These are phyloP conservation scores for Dicrostonyx torquatus DNA, from an alignment of 2,797 vertebrate species.

Conservation along the genomic window DNA sequence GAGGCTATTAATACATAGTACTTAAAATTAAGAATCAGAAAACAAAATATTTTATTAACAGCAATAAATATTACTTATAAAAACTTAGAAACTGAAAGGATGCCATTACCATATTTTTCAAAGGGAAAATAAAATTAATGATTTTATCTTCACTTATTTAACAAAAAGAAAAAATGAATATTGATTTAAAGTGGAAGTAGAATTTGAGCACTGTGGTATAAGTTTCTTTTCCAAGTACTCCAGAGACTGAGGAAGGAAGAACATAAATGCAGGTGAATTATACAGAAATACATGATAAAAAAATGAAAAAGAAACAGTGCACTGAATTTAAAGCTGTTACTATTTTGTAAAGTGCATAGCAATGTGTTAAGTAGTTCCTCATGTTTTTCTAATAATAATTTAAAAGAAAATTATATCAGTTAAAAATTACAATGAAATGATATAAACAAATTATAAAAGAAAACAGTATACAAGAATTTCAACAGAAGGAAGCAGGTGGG, in stretches of 20 bases:
- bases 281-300: neutral
- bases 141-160: neutral
- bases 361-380: neutral
- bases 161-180: neutral
- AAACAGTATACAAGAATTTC: neutral
- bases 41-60: neutral
- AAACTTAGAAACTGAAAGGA: neutral
- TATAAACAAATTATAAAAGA: neutral
- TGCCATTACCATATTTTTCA: neutral
- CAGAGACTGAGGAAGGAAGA: neutral
- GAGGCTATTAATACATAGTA: neutral
- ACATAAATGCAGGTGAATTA: neutral
- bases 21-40: neutral
- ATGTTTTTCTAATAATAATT: neutral
- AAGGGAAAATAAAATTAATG: neutral
- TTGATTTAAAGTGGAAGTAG: neutral
- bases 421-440: neutral
- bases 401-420: neutral
- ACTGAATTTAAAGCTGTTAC: neutral
- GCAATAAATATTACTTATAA: neutral
- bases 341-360: neutral
- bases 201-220: neutral
- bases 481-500: neutral
- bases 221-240: neutral
- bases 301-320: neutral